Conservation (phyloP, 1,140 invertebrate genomes). For the Homalodisca vitripennis region DNA sequence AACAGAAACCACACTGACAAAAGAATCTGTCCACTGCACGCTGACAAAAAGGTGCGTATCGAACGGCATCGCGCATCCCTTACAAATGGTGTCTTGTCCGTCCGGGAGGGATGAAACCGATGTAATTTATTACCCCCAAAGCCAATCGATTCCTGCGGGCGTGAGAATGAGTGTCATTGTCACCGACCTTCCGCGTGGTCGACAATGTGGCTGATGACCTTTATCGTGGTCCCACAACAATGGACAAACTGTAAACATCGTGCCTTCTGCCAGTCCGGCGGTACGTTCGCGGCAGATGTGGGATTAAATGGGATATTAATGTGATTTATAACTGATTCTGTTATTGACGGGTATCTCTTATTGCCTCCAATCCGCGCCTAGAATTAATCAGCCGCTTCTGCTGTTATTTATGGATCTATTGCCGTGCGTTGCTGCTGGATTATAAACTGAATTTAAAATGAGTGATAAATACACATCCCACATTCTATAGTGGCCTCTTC, state of each 20-base stretch:
- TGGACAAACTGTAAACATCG: constrained; percentile 5
- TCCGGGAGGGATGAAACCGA: background rate
- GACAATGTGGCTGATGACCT: constrained; percentile 18
- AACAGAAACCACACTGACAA: background rate
- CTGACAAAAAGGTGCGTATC: constrained; percentile 18
- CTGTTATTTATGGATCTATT: constrained; percentile 15
- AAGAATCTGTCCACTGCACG: background rate
- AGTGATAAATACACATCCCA: constrained; percentile 9
- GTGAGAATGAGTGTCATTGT: constrained; percentile 24
- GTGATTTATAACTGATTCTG: constrained; percentile 15
- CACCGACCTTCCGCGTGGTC: background rate
- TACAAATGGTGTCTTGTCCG: background rate
- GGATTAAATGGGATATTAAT: constrained; percentile 26
- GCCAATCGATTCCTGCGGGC: constrained; percentile 15
- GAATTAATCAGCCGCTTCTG: constrained; percentile 16
- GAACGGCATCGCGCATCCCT: background rate
- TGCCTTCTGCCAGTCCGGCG: background rate
- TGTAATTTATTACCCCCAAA: background rate
- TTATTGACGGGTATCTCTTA: constrained; percentile 10
- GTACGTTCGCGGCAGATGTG: background rate
- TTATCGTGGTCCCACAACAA: constrained; percentile 12
- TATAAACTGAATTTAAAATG: constrained; percentile 6
- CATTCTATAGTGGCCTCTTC: background rate
- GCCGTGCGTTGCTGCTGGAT: background rate
- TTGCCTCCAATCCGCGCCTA: constrained; percentile 16